Base-by-base conservation (phyloP, 2,888 invertebrate species). In the Machimus rusticus region DNA sequence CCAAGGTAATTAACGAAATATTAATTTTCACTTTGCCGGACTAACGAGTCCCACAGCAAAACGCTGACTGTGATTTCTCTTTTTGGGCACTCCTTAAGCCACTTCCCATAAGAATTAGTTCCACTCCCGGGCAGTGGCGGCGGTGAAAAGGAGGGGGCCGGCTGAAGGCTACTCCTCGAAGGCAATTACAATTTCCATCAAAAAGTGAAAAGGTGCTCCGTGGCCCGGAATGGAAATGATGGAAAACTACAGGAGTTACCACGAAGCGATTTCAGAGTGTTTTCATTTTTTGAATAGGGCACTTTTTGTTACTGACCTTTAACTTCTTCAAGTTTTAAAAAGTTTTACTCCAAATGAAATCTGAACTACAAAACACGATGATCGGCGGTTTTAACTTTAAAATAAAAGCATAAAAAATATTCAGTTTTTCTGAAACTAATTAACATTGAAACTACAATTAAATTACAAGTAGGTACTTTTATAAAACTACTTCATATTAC, bases 1-100 rank as follows among this genome's bases (percentile, higher is more conserved):
- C 84, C 5, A 23, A 43, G 74, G 57, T 84, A 84, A 84, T 84
- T 84, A 84, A 84, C 66, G 84, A 84, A 84, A 84, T 84, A 84
- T 74, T 84, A 84, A 66, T 66, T 84, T 84, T 66, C 84, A 84
- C 28, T 84, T 84, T 74, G 14, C 84, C 31, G 23, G 37, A 23
- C 57, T 23, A 57, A 57, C 57, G 57, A 23, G 57, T n/a, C 19
- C 23, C 66, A 3, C 12, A 19, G 3, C 6, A 6, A 12, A 8
- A 2, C 1, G 66, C 66, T 66, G 28, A 19, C 23, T 12, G 19
- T 3, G 66, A 28, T 66, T 66, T 23, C 14, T 19, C 1, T 66
- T 66, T 66, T 66, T 19, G 23, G 66, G 66, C 28, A 28, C 66
- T 9, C 23, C 23, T 66, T 66, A 66, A 66, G 12, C 66, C 28